phyloP scores from a whole-genome alignment of 1,140 invertebrate species.

The Drosophila lacertosa region DNA sequence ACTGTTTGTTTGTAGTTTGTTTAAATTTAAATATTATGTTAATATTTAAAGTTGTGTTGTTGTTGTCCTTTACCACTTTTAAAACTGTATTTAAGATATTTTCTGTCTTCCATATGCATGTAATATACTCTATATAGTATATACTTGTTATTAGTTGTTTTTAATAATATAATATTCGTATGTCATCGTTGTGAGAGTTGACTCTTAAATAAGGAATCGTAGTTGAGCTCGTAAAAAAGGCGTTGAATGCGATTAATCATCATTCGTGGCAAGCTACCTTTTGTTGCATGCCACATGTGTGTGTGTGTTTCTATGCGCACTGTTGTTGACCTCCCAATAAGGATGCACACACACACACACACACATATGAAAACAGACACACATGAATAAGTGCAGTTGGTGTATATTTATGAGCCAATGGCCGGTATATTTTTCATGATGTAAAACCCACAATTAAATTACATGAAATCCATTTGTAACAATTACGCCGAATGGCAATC shows the following conservation, averaged over 20 bases:
- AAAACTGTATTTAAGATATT: no score
- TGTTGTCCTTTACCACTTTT: neutral
- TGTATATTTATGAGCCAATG: slow-evolving; percentile 59
- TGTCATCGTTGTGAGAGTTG: neutral
- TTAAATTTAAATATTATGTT: no score
- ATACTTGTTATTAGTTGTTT: no score
- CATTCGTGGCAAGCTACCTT: slow-evolving; percentile 8
- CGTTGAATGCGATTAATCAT: slow-evolving; percentile 10
- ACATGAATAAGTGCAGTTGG: slow-evolving; percentile 9
- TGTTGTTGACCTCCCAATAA: slow-evolving; percentile 36
- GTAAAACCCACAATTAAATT: slow-evolving; percentile 81
- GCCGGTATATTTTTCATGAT: slow-evolving; percentile 76
- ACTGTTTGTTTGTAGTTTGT: slow-evolving; percentile 21
- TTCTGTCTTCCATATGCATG: no score
- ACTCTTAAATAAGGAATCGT: neutral
- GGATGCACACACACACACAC: slow-evolving; percentile 1
- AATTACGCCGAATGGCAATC: slow-evolving; percentile 80
- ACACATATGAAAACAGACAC: neutral
- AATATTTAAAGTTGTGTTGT: no score
- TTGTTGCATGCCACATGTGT: slow-evolving; percentile 34
- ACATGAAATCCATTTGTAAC: slow-evolving; percentile 81
- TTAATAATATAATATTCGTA: neutral
- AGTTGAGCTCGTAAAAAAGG: neutral
- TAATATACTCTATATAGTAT: no score
- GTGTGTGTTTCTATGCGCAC: neutral